phyloP scores from a whole-genome alignment of 2,888 invertebrate species.

The Chrysodeixis includens region DNA sequence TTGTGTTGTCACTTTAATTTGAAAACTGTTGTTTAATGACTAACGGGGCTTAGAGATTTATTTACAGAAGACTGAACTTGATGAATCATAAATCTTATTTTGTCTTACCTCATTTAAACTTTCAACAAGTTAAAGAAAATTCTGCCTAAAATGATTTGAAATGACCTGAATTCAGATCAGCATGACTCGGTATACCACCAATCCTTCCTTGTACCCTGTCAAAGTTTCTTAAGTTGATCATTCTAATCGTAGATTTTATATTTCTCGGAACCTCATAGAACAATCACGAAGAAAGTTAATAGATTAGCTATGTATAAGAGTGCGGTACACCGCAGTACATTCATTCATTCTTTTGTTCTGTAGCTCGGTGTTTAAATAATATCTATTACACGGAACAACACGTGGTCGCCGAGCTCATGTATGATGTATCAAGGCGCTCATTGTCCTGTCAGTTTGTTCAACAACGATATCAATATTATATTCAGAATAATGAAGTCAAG shows the following conservation, averaged over 20 bases:
- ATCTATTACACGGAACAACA: conserved; percentile 59
- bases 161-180: background rate
- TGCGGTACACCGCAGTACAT: conserved; percentile 34
- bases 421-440: conserved; percentile 63
- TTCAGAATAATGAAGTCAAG: conserved; percentile 54
- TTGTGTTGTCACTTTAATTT: background rate
- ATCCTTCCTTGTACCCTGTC: background rate
- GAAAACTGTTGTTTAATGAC: too few relatives aligned
- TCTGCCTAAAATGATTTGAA: background rate
- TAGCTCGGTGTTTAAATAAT: conserved; percentile 49
- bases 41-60: too few relatives aligned
- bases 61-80: too few relatives aligned
- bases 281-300: conserved; percentile 26
- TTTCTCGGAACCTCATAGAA: conserved; percentile 10
- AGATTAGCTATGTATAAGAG: conserved; percentile 17
- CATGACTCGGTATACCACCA: background rate
- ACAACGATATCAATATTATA: conserved; percentile 67
- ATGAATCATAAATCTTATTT: too few relatives aligned
- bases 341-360: conserved; percentile 47
- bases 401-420: conserved; percentile 58
- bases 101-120: too few relatives aligned
- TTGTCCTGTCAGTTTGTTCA: conserved; percentile 70
- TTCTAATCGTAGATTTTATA: background rate
- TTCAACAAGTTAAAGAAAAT: background rate
- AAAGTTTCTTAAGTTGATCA: background rate